Percentiles rank a stretch among this genome's conserved stretches.
phyloP scores from a whole-genome alignment of 2,113 vertebrate species.

The Tonatia bakeri region DNA sequence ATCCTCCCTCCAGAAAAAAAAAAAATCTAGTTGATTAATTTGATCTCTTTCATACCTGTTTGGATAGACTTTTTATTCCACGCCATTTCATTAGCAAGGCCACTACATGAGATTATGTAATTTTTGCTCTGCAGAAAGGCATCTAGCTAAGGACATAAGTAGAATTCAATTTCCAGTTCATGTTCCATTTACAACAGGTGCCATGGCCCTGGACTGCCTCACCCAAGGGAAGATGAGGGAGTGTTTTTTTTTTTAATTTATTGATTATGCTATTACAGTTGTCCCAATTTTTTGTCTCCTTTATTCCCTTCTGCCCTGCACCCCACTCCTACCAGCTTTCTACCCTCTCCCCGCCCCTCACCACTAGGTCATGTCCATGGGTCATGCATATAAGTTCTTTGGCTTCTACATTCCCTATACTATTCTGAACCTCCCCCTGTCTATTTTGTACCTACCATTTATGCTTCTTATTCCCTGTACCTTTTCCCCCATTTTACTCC shows the following conservation, averaged over 20 bases:
- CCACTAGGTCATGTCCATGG: too few relatives aligned
- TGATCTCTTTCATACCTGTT: background rate
- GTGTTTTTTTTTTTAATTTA: background rate
- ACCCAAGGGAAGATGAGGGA: background rate
- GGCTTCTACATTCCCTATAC: too few relatives aligned
- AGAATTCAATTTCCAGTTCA: background rate
- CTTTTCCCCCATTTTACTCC: too few relatives aligned
- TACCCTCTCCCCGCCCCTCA: too few relatives aligned
- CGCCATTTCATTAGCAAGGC: background rate
- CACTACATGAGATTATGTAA: background rate
- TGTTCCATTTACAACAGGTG: background rate
- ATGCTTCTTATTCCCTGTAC: too few relatives aligned
- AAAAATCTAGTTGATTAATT: background rate
- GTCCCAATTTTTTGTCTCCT: too few relatives aligned
- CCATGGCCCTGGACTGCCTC: background rate
- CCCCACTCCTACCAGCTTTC: too few relatives aligned
- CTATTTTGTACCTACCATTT: too few relatives aligned
- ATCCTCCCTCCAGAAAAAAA: background rate
- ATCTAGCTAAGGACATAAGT: background rate
- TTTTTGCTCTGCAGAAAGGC: background rate
- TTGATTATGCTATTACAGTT: too few relatives aligned
- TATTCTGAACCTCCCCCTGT: too few relatives aligned
- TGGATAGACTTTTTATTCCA: background rate
- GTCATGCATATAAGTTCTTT: too few relatives aligned
- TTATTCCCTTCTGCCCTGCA: too few relatives aligned